Evolutionary conservation across 2,113 vertebrate species (phyloP), one percentile per base, ranked within the genome.

Genomic region (Ramphastos sulfuratus): DNA sequence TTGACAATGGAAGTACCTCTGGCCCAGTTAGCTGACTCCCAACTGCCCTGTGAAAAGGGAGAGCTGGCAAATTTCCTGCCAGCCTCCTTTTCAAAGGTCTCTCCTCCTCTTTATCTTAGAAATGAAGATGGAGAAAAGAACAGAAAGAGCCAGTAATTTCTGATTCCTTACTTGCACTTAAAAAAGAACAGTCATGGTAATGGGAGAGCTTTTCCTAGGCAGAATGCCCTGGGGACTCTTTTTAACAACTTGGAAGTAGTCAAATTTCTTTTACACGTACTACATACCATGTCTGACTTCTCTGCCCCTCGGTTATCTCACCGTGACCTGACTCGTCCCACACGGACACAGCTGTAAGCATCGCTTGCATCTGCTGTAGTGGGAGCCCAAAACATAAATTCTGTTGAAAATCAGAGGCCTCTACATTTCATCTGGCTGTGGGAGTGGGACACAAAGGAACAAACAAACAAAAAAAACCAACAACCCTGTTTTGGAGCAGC

Each of bases 1-100:
- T 89, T 82, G n/a, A 24, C 48, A 37, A 9, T 39, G 7, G 30
- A 64, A 69, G 21, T 19, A 5, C 52, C 5, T 10, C n/a, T 42
- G 66, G 48, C 27, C 24, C 52, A 0, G 0, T 11, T 1, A 83
- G 8, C 33, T 67, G 46, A 28, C 21, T 89, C 16, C 24, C 48
- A 79, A 2, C 10, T 59, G 2, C 2, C 5, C 3, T 13, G 28
- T 17, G 30, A 28, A 21, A 31, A 61, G 8, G 19, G 31, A 73
- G 31, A 69, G 14, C 12, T 24, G 16, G 5, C 28, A 86, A 19
- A 28, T 73, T 90, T 80, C 31, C 72, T 44, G 3, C 10, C 28
- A 50, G 7, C 37, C 8, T 64, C 52, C 11, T 50, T 90, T 56
- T 64, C 35, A 39, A 46, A 48, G 3, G 7, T 52, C 5, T 81